phyloP scores from a whole-genome alignment of 2,797 vertebrate species.

The Dendrocincla fuliginosa region DNA sequence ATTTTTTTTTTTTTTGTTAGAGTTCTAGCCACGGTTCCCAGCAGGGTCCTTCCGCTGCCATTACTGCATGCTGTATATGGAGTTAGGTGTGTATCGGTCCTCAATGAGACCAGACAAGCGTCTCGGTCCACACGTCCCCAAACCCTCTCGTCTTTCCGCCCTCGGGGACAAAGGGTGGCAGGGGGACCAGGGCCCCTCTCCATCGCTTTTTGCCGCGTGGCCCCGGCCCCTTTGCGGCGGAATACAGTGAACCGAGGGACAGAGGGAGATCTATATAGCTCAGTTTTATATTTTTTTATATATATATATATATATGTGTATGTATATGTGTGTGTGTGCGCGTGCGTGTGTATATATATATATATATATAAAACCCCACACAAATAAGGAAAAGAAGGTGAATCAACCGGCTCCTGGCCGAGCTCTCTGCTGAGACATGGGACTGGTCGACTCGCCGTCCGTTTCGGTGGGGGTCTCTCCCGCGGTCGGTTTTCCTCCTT shows the following conservation, averaged over 20 bases:
- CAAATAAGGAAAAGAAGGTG: neutral
- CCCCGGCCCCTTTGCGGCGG: neutral
- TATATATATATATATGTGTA: accelerated
- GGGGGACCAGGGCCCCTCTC: neutral
- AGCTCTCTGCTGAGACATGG: neutral
- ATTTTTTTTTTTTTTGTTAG: conserved; percentile 54
- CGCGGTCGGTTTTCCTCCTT: conserved; percentile 8
- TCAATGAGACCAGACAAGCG: conserved; percentile 48
- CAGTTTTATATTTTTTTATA: conserved; percentile 18
- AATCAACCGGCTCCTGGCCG: neutral
- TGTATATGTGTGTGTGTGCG: accelerated
- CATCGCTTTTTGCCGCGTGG: neutral
- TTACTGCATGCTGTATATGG: conserved; percentile 82
- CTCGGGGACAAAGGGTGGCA: conserved; percentile 47
- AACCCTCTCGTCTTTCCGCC: conserved; percentile 40
- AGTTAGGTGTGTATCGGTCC: conserved; percentile 78
- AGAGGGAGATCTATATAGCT: conserved; percentile 17
- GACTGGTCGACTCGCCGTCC: conserved; percentile 27
- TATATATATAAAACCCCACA: neutral
- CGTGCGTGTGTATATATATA: neutral
- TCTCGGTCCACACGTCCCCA: conserved; percentile 69
- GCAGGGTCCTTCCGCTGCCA: conserved; percentile 75
- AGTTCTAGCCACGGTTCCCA: conserved; percentile 73
- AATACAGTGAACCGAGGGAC: neutral
- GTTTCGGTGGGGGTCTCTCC: neutral